These are phyloP conservation scores for Barnardius zonarius DNA, from an alignment of 2,113 vertebrate genomes.

Conservation along the genomic window DNA sequence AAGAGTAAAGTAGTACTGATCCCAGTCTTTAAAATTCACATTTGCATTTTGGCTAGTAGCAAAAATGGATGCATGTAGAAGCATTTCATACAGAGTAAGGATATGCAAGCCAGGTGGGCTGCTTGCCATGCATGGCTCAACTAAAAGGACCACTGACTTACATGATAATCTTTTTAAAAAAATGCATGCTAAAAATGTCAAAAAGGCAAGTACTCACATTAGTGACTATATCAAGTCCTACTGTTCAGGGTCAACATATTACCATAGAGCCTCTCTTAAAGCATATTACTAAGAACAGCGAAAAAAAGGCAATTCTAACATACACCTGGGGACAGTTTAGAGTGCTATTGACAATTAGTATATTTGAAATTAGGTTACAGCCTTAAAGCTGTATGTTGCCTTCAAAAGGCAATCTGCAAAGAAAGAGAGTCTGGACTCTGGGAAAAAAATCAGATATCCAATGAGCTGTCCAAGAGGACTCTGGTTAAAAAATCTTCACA, in stretches of 20 bases:
- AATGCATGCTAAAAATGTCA: background rate
- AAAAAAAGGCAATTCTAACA: background rate
- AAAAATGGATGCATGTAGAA: background rate
- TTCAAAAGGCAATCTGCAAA: background rate
- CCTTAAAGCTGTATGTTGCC: background rate
- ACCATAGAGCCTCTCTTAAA: background rate
- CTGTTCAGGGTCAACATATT: background rate
- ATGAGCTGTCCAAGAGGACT: background rate
- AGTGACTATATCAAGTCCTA: background rate
- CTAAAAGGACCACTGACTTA: background rate
- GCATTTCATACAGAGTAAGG: background rate
- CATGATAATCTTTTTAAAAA: background rate
- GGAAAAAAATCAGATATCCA: background rate
- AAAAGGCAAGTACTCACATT: background rate
- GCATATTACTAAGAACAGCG: background rate
- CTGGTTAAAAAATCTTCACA: background rate
- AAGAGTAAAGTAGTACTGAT: background rate
- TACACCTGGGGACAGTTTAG: background rate
- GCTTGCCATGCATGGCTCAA: background rate
- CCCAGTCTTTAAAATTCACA: background rate
- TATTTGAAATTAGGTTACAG: background rate
- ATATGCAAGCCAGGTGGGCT: background rate
- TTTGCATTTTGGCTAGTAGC: background rate
- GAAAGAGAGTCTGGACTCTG: background rate
- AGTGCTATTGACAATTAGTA: background rate